Evolutionary conservation across 2,797 vertebrate genomes (phyloP), one percentile per base, ranked within the genome.

Genomic region (Lates japonicus): DNA sequence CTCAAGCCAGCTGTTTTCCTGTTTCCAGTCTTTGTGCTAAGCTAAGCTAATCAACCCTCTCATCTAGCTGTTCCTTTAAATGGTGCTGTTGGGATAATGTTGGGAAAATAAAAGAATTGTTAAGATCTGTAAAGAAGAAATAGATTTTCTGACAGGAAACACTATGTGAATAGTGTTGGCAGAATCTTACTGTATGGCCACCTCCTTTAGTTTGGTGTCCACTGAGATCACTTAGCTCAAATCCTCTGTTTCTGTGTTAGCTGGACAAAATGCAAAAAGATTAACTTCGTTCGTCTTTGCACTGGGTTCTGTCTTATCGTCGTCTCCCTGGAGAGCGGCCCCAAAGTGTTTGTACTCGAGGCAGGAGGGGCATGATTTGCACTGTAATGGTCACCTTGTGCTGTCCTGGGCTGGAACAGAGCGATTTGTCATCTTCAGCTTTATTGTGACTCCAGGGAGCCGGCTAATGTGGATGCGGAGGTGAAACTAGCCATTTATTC

Each of bases 371-470:
- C 11, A 10, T 79, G 76, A 88, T 88, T 89, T 87, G 75, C 64
- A 64, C 82, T 65, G 76, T 87, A 81, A 86, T 88, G 74, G 82
- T 85, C 87, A 90, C 88, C 90, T 88, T 87, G 85, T 78, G 61
- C 66, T 80, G 82, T 88, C 70, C 75, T 64, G 76, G 55, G 65
- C 74, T 88, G 75, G 80, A 87, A 79, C 75, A 65, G 46, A 83
- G 76, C 49, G 7, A 86, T 90, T 90, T 92, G 81, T 91, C 87
- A 86, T 87, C 67, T 84, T 85, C 83, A 83, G 76, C 81, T 83
- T 86, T 87, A 84, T 87, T 89, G 78, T 87, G 68, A 87, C 86
- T 83, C 73, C 4, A 58, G 87, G 74, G 81, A 89, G 33, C 41
- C 80, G 74, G 73, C 69, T 87, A 77, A 91, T 86, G 75, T 87